Evolutionary conservation across 2,888 invertebrate genomes (phyloP).

Genomic region (Cartodere bifasciata): DNA sequence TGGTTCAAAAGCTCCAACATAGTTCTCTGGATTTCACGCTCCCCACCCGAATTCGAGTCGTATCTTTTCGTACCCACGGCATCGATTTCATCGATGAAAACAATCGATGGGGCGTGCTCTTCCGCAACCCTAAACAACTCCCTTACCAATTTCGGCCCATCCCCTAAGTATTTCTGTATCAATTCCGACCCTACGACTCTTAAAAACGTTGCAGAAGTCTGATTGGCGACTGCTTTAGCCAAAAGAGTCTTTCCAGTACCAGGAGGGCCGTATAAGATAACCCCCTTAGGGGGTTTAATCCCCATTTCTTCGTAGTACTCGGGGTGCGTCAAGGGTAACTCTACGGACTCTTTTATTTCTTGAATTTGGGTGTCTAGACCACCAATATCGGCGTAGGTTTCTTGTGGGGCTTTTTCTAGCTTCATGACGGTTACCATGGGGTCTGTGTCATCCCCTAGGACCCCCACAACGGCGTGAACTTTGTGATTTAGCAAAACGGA

Average conservation of each 20-base stretch:
- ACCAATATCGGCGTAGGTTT: conserved; percentile 98
- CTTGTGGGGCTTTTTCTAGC: conserved; percentile 97
- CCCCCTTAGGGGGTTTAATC: conserved; percentile 98
- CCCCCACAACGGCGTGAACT: conserved; percentile 99
- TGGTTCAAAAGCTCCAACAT: conserved; percentile 99
- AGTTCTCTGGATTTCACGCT: conserved; percentile 97
- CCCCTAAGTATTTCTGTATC: conserved; percentile 97
- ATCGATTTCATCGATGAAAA: conserved; percentile 99
- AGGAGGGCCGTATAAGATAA: conserved; percentile 94
- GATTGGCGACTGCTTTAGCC: conserved; percentile 98
- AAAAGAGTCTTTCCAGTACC: conserved; percentile 97
- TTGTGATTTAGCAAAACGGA: conserved; percentile 97
- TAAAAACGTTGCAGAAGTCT: conserved; percentile 97
- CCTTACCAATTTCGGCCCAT: conserved; percentile 95
- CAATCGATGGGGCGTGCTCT: conserved; percentile 98
- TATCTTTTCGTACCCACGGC: conserved; percentile 98
- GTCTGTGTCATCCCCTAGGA: conserved; percentile 88
- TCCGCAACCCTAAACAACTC: conserved; percentile 98
- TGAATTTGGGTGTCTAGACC: conserved; percentile 96
- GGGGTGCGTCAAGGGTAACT: conserved; percentile 95
- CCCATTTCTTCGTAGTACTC: conserved; percentile 99
- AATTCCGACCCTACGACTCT: conserved; percentile 98
- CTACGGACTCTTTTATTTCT: conserved; percentile 96
- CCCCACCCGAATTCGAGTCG: conserved; percentile 98
- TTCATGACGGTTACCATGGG: conserved; percentile 99